These are phyloP conservation scores for Vollenhovia emeryi DNA, from an alignment of 1,140 invertebrate species.

Conservation along the genomic window DNA sequence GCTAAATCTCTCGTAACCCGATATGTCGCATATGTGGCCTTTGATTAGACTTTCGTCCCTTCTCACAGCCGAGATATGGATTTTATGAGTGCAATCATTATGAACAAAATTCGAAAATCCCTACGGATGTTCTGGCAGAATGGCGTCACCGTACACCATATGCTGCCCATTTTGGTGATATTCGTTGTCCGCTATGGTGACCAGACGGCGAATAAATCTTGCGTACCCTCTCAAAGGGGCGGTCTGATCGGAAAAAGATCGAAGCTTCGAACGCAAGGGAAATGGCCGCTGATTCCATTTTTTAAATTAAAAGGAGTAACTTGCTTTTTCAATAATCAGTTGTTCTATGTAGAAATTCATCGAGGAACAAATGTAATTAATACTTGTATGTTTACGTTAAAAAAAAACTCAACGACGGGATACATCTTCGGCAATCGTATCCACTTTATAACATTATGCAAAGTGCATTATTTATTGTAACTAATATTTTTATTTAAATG, in stretches of 20 bases:
- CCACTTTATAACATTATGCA: background rate
- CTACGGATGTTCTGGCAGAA: constrained; percentile 75
- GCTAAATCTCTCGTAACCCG: background rate
- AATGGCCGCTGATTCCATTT: constrained; percentile 4
- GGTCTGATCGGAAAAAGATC: constrained; percentile 59
- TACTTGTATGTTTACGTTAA: background rate
- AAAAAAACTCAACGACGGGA: background rate
- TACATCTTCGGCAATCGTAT: background rate
- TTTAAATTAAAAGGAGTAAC: constrained; percentile 7
- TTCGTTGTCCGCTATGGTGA: constrained; percentile 51
- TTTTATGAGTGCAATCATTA: constrained; percentile 72
- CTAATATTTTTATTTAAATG: constrained; percentile 52
- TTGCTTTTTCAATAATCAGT: background rate
- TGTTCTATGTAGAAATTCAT: background rate
- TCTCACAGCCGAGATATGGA: constrained; percentile 23
- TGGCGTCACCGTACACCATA: constrained; percentile 81
- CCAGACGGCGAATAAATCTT: constrained; percentile 62
- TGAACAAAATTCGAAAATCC: constrained; percentile 66
- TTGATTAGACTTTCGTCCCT: constrained; percentile 24
- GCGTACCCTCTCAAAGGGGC: constrained; percentile 50
- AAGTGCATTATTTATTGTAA: background rate
- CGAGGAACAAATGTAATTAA: background rate
- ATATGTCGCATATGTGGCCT: constrained; percentile 31
- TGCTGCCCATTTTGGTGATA: constrained; percentile 78
- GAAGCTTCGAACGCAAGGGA: constrained; percentile 25